phyloP scores from a whole-genome alignment of 2,797 vertebrate genomes.

The Sciurus carolinensis region DNA sequence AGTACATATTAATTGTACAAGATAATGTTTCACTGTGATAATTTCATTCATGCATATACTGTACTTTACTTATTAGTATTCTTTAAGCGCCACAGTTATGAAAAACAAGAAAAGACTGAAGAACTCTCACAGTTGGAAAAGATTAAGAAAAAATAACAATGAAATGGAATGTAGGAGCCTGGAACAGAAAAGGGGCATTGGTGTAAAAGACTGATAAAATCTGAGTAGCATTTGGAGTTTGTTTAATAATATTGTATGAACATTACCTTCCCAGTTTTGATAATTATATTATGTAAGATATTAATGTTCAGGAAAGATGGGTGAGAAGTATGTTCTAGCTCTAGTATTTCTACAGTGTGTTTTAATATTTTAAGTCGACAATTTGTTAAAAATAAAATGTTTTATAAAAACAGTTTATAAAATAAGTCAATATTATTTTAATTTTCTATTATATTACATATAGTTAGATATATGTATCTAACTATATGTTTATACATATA shows the following conservation, averaged over 20 bases:
- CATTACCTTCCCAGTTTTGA: neutral
- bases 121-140: neutral
- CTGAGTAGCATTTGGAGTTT: neutral
- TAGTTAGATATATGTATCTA: neutral
- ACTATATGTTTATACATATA: neutral
- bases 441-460: neutral
- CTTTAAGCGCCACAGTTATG: neutral
- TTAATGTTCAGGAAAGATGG: neutral
- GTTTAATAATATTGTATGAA: too few relatives aligned
- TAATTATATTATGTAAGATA: neutral
- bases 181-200: neutral
- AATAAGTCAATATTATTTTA: neutral
- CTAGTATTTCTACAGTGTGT: neutral
- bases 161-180: neutral
- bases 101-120: neutral
- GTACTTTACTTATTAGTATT: too few relatives aligned
- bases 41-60: too few relatives aligned
- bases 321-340: neutral
- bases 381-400: neutral
- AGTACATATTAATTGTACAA: too few relatives aligned
- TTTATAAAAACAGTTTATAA: neutral
- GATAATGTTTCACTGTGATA: too few relatives aligned
- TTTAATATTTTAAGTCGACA: neutral
- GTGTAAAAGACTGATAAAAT: slow-evolving; percentile 8
- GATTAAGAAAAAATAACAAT: neutral